phyloP scores from a whole-genome alignment of 2,797 vertebrate species.

The Gymnoscopelus microlampas region DNA sequence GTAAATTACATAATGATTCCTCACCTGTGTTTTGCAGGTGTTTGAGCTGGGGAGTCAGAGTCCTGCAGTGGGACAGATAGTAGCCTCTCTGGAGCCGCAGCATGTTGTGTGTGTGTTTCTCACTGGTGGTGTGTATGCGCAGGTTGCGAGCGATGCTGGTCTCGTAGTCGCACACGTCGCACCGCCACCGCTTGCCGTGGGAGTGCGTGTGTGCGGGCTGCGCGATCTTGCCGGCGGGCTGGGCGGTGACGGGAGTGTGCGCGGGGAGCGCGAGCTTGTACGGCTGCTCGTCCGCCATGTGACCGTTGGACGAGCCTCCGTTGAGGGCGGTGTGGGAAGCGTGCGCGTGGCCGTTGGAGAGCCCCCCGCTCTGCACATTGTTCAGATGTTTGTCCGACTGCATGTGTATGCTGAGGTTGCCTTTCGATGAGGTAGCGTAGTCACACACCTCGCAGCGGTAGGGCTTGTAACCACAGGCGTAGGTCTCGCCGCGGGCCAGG shows the following conservation, averaged over 20 bases:
- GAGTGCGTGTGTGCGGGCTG: slow-evolving; percentile 67
- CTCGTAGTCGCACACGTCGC: slow-evolving; percentile 98
- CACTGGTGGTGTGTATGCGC: slow-evolving; percentile 99
- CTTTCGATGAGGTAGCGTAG: slow-evolving; percentile 99
- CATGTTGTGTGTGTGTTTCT: slow-evolving; percentile 95
- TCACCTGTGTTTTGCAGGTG: slow-evolving; percentile 73
- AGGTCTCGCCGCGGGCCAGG: slow-evolving; percentile 96
- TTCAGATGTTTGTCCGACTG: slow-evolving; percentile 99
- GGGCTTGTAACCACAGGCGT: slow-evolving; percentile 98
- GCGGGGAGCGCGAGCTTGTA: slow-evolving; percentile 67
- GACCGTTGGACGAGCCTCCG: slow-evolving; percentile 58
- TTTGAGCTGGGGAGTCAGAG: slow-evolving; percentile 82
- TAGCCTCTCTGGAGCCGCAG: slow-evolving; percentile 93
- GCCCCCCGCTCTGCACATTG: slow-evolving; percentile 94
- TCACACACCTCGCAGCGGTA: slow-evolving; percentile 99
- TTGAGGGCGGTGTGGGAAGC: slow-evolving; percentile 57
- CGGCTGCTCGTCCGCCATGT: slow-evolving; percentile 59
- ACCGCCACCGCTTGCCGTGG: slow-evolving; percentile 87
- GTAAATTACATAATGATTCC: slow-evolving; percentile 5
- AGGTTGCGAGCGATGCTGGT: slow-evolving; percentile 98
- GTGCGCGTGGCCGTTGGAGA: slow-evolving; percentile 52
- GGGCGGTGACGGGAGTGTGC: slow-evolving; percentile 38
- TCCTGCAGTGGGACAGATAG: slow-evolving; percentile 96
- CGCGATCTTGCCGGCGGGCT: slow-evolving; percentile 60
- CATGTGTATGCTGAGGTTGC: slow-evolving; percentile 99